Base-by-base conservation (phyloP, 2,113 vertebrate genomes). In the Crotalus helleri region DNA sequence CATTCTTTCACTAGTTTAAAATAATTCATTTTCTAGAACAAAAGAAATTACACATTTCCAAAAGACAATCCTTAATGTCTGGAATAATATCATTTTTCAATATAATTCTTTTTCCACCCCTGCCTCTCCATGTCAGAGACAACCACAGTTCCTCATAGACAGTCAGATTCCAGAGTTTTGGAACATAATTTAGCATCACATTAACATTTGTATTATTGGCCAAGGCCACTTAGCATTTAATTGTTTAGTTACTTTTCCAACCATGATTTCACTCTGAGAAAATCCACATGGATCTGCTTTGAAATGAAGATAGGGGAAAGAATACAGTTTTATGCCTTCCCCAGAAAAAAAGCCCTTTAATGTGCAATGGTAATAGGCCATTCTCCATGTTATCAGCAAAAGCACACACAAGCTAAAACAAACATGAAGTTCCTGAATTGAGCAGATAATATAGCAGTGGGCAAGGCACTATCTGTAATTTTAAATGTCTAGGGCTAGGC, bases 141-240 rank as follows among this genome's bases (percentile, higher is more conserved):
- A 81, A 81, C 39, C 74, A 44, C 19, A 21, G 39, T 81, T 81
- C 74, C 33, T 81, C 7, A 44, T 44, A 81, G 74, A 81, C 33
- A 81, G 74, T 81, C 74, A 81, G 74, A 81, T 81, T 81, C 74
- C 74, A 44, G 17, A 81, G 33, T 81, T 81, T 81, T 81, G 33
- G 74, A 81, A 81, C 33, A 81, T 81, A 81, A 81, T 81, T 44
- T 44, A 81, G 74, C 74, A 44, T 81, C 74, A 81, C 74, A 81
- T 53, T 61, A 85, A 69, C 89, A 49, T 81, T 7, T 81, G 44
- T 91, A 3, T 96, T 81, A 23, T 69, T n/a, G 85, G 88, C 88
- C 21, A 88, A 95, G 94, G 9, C 88, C 46, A 87, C 88, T 95
- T 92, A 53, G 81, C 90, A 55, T 19, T 90, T 93, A 2, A 87